Evolutionary conservation across 2,888 invertebrate genomes (phyloP).

Genomic region (Andrena dorsata): DNA sequence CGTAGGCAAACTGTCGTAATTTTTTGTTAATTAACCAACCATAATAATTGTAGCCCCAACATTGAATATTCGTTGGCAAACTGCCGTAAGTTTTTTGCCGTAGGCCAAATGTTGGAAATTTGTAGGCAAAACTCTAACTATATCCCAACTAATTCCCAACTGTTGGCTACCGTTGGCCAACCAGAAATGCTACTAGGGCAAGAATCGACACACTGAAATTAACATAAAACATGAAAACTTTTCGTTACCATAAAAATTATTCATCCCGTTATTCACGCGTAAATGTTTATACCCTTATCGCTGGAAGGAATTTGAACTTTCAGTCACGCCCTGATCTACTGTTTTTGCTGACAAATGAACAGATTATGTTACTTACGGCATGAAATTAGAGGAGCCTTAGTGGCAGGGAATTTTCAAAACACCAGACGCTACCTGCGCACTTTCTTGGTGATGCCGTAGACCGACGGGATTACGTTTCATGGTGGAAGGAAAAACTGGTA

Average conservation of each 20-base stretch:
- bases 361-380: background rate
- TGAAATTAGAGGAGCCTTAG: slow-evolving; percentile 12
- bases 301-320: background rate
- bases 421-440: slow-evolving; percentile 47
- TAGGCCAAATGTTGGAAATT: no score
- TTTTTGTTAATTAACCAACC: no score
- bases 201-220: background rate
- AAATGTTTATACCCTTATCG: background rate
- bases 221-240: background rate
- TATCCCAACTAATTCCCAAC: no score
- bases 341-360: background rate
- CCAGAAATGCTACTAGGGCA: no score
- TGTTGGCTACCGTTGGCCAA: no score
- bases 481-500: slow-evolving; percentile 47
- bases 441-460: slow-evolving; percentile 36
- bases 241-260: no score
- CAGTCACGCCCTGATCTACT: background rate
- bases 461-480: slow-evolving; percentile 52
- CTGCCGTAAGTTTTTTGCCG: no score
- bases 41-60: no score
- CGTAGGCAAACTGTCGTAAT: no score
- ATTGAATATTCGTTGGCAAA: no score
- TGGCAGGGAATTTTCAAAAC: slow-evolving; percentile 35
- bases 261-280: no score
- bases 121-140: no score